These are phyloP conservation scores for Andrena camellia DNA, from an alignment of 2,888 invertebrate genomes.

Conservation along the genomic window DNA sequence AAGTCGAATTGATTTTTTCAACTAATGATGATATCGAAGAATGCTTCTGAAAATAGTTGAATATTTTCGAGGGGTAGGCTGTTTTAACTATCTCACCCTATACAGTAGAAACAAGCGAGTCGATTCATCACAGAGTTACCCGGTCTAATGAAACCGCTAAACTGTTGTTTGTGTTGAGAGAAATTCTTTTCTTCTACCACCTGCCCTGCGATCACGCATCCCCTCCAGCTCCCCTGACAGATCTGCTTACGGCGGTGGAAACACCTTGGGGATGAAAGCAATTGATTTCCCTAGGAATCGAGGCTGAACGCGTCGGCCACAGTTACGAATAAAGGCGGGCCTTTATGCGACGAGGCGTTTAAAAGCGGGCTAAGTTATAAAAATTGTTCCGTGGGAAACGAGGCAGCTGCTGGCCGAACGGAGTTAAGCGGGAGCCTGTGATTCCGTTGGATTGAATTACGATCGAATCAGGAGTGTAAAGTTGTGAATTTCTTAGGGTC, in stretches of 20 bases:
- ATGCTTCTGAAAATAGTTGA: no score
- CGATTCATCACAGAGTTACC: no score
- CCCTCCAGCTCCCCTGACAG: neutral
- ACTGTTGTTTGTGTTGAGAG: no score
- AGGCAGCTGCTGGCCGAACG: conserved; percentile 1
- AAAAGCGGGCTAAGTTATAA: conserved; percentile 12
- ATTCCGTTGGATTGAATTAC: neutral
- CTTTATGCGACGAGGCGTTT: neutral
- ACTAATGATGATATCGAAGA: no score
- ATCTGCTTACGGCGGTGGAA: conserved; percentile 8
- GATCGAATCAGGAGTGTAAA: neutral
- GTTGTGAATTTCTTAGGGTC: neutral
- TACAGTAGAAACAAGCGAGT: no score
- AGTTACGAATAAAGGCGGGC: neutral
- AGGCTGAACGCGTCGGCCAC: neutral
- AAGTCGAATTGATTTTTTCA: no score
- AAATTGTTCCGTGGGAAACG: conserved; percentile 1
- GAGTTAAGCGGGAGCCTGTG: neutral
- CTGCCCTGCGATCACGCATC: neutral
- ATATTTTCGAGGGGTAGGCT: no score
- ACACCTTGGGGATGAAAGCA: neutral
- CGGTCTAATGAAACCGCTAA: no score
- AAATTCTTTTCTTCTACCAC: no score
- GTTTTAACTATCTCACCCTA: no score
- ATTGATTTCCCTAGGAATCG: conserved; percentile 8